Conservation (phyloP, 2,113 vertebrate genomes). For the Henicopernis longicauda region DNA sequence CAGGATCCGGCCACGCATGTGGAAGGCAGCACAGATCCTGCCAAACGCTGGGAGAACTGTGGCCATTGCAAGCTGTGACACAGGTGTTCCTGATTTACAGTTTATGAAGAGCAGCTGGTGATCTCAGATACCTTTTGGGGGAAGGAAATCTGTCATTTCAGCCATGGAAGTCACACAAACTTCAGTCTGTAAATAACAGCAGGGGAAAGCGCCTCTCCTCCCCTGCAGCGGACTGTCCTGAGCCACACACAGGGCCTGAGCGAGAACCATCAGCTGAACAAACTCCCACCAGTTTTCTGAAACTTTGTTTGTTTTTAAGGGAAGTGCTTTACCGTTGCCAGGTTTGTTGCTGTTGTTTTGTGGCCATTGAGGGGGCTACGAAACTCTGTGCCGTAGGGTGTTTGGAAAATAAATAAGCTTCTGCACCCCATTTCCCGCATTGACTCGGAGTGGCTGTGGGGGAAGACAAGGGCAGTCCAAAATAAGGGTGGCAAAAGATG, state of each 20-base stretch:
- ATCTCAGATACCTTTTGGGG: not conserved
- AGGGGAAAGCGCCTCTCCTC: not conserved
- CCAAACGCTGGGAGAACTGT: not conserved
- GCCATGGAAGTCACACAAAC: not conserved
- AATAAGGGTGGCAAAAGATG: not conserved
- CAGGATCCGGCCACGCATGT: rapidly evolving
- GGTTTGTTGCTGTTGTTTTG: not conserved
- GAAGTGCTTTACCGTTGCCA: not conserved
- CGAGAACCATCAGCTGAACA: not conserved
- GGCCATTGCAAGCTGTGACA: not conserved
- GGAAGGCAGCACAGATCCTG: not conserved
- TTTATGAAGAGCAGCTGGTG: not conserved
- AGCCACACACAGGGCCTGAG: not conserved
- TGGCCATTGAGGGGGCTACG: not conserved
- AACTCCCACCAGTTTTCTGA: not conserved
- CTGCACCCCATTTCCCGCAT: not conserved
- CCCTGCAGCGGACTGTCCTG: not conserved
- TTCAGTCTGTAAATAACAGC: not conserved
- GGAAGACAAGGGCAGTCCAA: not conserved
- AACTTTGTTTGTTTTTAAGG: not conserved
- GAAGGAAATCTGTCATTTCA: not conserved
- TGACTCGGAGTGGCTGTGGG: not conserved
- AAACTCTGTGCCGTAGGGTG: not conserved
- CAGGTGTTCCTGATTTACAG: not conserved
- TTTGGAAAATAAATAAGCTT: not conserved